These are phyloP conservation scores for Zaprionus kolodkinae DNA, from an alignment of 1,140 invertebrate species.

Conservation along the genomic window DNA sequence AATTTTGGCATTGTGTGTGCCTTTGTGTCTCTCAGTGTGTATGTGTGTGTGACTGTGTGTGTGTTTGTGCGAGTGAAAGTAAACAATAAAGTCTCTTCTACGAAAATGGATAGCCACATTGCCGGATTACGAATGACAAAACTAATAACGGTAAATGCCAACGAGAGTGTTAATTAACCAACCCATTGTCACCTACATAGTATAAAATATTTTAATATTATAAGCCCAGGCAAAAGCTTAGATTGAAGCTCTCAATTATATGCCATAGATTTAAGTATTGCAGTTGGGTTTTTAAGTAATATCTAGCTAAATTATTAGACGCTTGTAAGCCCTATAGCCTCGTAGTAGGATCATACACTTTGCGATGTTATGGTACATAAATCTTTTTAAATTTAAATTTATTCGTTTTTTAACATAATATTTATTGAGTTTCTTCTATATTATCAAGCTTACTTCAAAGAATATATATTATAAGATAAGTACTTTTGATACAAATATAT, in stretches of 20 bases:
- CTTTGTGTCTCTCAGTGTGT: constrained; percentile 9
- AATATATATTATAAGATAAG: no score
- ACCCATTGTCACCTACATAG: constrained; percentile 6
- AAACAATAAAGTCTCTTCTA: constrained; percentile 56
- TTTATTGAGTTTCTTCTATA: no score
- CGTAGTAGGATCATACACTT: no score
- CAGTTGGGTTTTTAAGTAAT: no score
- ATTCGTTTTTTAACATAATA: no score
- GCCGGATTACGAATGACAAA: constrained; percentile 54
- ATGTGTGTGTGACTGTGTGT: constrained; percentile 26
- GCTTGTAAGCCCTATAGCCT: no score
- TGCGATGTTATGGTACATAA: no score
- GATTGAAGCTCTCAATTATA: background rate
- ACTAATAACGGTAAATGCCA: constrained; percentile 65
- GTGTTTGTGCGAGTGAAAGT: constrained; percentile 61
- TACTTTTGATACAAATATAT: no score
- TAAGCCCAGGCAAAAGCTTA: background rate
- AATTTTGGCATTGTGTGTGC: constrained; percentile 24
- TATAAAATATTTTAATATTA: background rate
- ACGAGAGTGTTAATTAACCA: constrained; percentile 34
- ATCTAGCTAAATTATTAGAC: no score
- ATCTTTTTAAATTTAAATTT: no score
- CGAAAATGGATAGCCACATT: constrained; percentile 53
- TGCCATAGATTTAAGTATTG: no score
- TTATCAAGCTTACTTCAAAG: no score